phyloP scores from a whole-genome alignment of 2,888 invertebrate species.

The Frankliniella intonsa region DNA sequence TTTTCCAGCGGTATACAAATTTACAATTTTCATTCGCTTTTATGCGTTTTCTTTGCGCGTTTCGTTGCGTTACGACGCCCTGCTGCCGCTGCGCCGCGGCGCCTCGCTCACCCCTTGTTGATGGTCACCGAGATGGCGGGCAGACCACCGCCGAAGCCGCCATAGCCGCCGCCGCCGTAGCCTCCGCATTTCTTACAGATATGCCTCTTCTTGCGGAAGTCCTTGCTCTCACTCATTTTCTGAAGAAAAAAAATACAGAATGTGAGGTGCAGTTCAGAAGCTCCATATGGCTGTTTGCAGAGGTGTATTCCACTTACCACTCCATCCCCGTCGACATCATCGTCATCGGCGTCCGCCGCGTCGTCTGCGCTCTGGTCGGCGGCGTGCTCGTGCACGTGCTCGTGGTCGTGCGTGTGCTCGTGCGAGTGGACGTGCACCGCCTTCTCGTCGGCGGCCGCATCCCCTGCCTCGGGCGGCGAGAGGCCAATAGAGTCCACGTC shows the following conservation, averaged over 20 bases:
- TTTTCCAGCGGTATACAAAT: no score
- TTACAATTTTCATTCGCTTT: no score
- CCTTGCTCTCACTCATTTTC: background rate
- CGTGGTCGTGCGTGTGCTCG: background rate
- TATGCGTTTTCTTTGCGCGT: no score
- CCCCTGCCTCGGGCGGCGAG: background rate
- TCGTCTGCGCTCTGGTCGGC: background rate
- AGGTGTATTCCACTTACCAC: background rate
- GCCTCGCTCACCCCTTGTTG: background rate
- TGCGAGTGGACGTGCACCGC: background rate
- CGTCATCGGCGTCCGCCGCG: background rate
- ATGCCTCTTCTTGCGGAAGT: background rate
- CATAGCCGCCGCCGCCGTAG: no score
- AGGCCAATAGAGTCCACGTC: background rate
- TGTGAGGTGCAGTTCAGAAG: background rate
- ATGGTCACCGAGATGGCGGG: background rate
- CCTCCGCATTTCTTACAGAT: background rate
- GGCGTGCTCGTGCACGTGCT: background rate
- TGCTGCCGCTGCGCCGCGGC: no score
- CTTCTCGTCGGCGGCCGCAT: background rate
- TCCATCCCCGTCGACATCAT: conserved; percentile 3
- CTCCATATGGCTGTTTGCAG: background rate
- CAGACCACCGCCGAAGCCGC: background rate
- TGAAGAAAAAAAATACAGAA: background rate
- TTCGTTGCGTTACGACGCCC: no score